Evolutionary conservation across 1,140 invertebrate genomes (phyloP).

Genomic region (Mizuhopecten yessoensis): DNA sequence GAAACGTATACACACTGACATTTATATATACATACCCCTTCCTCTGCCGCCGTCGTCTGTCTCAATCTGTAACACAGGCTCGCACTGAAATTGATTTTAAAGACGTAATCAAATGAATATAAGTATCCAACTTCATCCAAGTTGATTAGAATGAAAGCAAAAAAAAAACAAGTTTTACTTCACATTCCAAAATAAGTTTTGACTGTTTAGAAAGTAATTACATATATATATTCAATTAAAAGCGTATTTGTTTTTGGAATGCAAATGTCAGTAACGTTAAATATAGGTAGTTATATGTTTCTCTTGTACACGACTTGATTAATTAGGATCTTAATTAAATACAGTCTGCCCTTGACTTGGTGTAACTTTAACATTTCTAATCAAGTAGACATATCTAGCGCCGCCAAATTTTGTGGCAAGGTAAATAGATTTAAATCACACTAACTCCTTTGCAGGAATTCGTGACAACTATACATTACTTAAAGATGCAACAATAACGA

Average conservation of each 20-base stretch:
- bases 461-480: background rate
- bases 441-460: background rate
- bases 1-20: background rate
- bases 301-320: background rate
- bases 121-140: background rate
- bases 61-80: background rate
- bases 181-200: conserved; percentile 29
- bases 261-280: background rate
- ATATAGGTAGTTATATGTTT: background rate
- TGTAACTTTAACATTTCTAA: background rate
- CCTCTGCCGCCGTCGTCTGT: background rate
- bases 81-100: conserved; percentile 27
- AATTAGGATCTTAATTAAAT: conserved; percentile 17
- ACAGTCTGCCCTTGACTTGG: background rate
- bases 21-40: background rate
- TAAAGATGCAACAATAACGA: background rate
- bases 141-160: conserved; percentile 10
- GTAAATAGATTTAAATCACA: background rate
- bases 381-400: background rate
- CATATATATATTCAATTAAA: conserved; percentile 36
- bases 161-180: conserved; percentile 26
- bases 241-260: background rate
- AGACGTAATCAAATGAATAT: background rate
- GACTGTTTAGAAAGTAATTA: background rate
- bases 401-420: background rate